phyloP scores from a whole-genome alignment of 2,888 invertebrate genomes.

The Halictus quadricinctus region DNA sequence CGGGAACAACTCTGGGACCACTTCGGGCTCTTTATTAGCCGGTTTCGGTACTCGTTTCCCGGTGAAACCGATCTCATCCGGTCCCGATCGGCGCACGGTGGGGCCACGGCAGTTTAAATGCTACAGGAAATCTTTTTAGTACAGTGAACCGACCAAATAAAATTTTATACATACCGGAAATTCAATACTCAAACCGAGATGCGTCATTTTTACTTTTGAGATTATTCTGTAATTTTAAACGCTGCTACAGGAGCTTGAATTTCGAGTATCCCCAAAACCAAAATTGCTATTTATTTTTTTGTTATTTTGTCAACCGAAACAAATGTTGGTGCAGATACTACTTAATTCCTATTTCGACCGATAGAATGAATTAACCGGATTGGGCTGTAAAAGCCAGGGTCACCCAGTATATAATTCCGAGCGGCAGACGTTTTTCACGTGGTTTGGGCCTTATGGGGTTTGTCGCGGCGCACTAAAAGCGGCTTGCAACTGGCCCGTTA shows the following conservation, averaged over 20 bases:
- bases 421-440: background rate
- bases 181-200: background rate
- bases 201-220: no score
- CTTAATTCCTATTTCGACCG: no score
- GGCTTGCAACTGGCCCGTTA: conserved; percentile 70
- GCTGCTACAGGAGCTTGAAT: no score
- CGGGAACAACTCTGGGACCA: background rate
- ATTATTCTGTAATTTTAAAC: no score
- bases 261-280: no score
- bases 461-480: conserved; percentile 68
- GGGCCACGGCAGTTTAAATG: no score
- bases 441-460: conserved; percentile 12
- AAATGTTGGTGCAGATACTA: no score
- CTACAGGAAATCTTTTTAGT: background rate
- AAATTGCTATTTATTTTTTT: no score
- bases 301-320: no score
- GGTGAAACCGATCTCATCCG: conserved; percentile 21
- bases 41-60: conserved; percentile 35
- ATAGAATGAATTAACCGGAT: no score
- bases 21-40: background rate
- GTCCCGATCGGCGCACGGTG: background rate
- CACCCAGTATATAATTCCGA: background rate
- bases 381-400: no score
- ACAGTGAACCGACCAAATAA: no score
- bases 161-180: background rate